Evolutionary conservation across 2,113 vertebrate species (phyloP).

Genomic region (Jacana jacana): DNA sequence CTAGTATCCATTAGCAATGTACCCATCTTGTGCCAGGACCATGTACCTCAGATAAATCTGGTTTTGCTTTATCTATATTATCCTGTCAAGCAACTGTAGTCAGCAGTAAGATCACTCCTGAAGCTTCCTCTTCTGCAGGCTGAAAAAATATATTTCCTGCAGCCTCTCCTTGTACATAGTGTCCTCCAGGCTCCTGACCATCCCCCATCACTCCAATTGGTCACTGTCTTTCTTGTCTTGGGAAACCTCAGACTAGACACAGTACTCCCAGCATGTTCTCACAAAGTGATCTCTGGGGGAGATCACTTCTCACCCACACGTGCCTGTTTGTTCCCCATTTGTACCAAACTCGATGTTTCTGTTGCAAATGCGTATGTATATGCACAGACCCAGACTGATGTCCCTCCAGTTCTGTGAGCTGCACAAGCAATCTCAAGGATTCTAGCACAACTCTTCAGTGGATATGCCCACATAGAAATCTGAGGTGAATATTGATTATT

Average conservation of each 20-base stretch:
- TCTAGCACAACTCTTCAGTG: background rate
- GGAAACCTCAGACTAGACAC: background rate
- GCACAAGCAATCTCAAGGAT: background rate
- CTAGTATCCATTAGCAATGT: background rate
- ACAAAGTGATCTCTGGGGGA: background rate
- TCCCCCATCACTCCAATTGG: fast-evolving
- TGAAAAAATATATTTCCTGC: background rate
- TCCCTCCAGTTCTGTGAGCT: background rate
- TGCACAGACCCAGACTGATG: background rate
- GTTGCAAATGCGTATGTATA: background rate
- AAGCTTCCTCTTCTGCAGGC: background rate
- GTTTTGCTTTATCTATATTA: background rate
- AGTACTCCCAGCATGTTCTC: background rate
- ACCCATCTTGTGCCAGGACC: background rate
- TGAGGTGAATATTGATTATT: background rate
- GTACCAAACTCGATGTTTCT: background rate
- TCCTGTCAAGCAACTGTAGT: background rate
- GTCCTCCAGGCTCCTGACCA: background rate
- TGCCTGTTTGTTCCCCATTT: background rate
- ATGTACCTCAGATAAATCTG: background rate
- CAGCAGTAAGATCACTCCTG: background rate
- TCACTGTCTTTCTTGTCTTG: background rate
- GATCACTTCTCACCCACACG: background rate
- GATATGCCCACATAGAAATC: background rate
- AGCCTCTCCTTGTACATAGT: background rate